Percentiles rank a stretch among this genome's conserved stretches.
Conservation (phyloP, 2,888 invertebrate genomes). For the Eretmocerus hayati region DNA sequence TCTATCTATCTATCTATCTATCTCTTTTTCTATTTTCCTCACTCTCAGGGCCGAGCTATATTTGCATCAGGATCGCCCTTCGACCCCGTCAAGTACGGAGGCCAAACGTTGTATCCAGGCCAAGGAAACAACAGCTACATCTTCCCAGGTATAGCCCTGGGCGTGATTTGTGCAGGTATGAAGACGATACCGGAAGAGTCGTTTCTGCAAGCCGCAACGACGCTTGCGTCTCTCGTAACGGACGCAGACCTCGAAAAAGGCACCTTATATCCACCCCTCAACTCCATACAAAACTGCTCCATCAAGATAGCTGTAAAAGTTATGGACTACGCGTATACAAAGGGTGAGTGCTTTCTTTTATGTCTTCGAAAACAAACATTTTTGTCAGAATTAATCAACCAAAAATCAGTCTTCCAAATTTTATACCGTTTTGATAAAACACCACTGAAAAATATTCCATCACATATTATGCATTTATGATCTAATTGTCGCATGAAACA, state of each 20-base stretch:
- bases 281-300: constrained; percentile 77
- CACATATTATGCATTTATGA: constrained; percentile 2
- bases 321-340: constrained; percentile 74
- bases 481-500: too few relatives aligned
- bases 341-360: constrained; percentile 50
- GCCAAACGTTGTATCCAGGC: constrained; percentile 78
- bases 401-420: too few relatives aligned
- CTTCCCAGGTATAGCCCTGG: constrained; percentile 93
- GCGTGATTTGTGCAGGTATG: constrained; percentile 81
- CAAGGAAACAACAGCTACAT: constrained; percentile 98
- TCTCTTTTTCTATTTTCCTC: neutral
- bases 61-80: constrained; percentile 98
- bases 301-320: constrained; percentile 76
- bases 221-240: constrained; percentile 73
- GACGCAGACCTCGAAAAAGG: constrained; percentile 75
- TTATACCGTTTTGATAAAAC: neutral
- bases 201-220: constrained; percentile 85
- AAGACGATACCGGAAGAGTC: constrained; percentile 85
- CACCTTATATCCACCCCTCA: constrained; percentile 86
- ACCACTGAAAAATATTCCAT: constrained; percentile 7
- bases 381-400: neutral
- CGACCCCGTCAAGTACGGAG: constrained; percentile 72
- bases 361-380: neutral
- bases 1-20: too few relatives aligned
- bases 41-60: constrained; percentile 70